Evolutionary conservation across 1,140 invertebrate species (phyloP).

Genomic region (Pachyrhynchus sulphureomaculatus): DNA sequence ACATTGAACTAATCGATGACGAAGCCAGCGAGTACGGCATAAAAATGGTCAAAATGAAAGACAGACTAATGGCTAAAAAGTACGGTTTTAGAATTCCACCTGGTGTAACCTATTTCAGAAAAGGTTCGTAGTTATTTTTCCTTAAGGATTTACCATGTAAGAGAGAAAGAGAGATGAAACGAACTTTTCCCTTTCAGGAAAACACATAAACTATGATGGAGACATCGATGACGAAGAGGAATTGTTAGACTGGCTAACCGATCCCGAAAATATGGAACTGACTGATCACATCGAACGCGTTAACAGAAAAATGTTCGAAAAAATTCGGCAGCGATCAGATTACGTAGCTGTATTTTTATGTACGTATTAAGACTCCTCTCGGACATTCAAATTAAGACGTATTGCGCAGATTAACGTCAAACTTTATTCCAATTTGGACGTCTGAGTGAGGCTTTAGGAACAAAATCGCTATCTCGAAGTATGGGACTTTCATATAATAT

Average conservation of each 20-base stretch:
- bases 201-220: constrained; percentile 89
- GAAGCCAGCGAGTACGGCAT: constrained; percentile 90
- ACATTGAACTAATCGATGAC: constrained; percentile 88
- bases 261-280: constrained; percentile 92
- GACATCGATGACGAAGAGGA: constrained; percentile 93
- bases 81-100: constrained; percentile 88
- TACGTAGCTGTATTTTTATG: constrained; percentile 95
- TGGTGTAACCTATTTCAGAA: constrained; percentile 88
- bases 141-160: too few species aligned
- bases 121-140: constrained; percentile 56
- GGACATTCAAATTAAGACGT: too few species aligned
- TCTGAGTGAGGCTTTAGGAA: too few species aligned
- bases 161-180: too few species aligned
- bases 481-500: too few species aligned
- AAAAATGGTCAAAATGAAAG: constrained; percentile 86
- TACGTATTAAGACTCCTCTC: constrained; percentile 56
- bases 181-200: constrained; percentile 52
- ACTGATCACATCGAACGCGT: constrained; percentile 92
- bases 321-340: constrained; percentile 85
- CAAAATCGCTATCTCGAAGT: too few species aligned
- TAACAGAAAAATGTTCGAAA: constrained; percentile 91
- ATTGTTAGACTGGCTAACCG: constrained; percentile 89
- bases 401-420: too few species aligned
- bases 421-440: too few species aligned
- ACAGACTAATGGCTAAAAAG: constrained; percentile 91